Conservation (phyloP, 2,888 invertebrate species). For the Sphecodes monilicornis region DNA sequence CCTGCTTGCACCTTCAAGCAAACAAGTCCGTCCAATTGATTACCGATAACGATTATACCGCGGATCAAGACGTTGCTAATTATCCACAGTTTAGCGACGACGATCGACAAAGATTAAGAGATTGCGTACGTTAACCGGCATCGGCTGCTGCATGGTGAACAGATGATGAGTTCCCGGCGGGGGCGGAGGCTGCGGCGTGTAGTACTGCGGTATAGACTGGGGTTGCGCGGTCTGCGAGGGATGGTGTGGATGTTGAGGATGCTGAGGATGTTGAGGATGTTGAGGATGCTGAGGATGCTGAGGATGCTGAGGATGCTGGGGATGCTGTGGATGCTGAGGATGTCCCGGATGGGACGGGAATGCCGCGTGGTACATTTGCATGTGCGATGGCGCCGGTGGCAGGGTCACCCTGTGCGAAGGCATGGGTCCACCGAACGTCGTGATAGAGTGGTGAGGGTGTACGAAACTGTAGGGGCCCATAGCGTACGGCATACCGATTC, state of each 20-base stretch:
- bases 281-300: constrained; percentile 82
- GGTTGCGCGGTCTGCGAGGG: constrained; percentile 85
- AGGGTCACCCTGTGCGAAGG: constrained; percentile 85
- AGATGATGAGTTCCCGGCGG: constrained; percentile 82
- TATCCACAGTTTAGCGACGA: not conserved
- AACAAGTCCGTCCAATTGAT: not conserved
- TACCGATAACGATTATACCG: not conserved
- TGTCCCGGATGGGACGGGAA: constrained; percentile 80
- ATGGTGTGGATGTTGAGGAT: constrained; percentile 80
- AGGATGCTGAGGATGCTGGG: constrained; percentile 79
- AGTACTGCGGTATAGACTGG: constrained; percentile 85
- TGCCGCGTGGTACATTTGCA: constrained; percentile 86
- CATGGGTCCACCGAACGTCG: constrained; percentile 85
- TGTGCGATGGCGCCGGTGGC: constrained; percentile 85
- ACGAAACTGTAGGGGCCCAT: constrained; percentile 90
- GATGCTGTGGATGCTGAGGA: constrained; percentile 85
- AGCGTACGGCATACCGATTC: constrained; percentile 87
- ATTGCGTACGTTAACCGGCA: constrained; percentile 79
- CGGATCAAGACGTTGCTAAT: not conserved
- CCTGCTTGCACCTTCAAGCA: constrained; percentile 79
- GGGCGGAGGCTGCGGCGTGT: constrained; percentile 81
- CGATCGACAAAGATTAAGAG: not conserved
- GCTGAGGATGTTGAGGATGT: constrained; percentile 84
- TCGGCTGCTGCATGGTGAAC: constrained; percentile 82
- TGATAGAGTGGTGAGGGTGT: constrained; percentile 87